Percentiles rank a stretch among this genome's conserved stretches.
These are phyloP conservation scores for Alexandromys fortis DNA, from an alignment of 2,113 vertebrate species.

Conservation along the genomic window DNA sequence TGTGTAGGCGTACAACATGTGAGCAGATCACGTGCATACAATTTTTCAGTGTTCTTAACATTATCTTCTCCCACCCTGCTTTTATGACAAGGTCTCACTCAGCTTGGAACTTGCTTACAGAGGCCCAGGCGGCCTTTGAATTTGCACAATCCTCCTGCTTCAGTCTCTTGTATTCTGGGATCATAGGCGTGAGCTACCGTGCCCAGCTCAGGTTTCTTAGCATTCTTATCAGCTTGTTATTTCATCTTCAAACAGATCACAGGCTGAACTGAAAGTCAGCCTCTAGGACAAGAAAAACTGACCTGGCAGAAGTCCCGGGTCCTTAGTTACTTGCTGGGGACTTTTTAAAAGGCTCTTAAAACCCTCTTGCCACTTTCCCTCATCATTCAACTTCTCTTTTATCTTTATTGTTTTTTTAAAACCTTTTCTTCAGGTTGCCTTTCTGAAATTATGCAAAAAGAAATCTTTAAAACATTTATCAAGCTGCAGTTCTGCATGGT, in stretches of 20 bases:
- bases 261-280: conserved; percentile 14
- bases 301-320: background rate
- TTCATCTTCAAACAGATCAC: conserved; percentile 49
- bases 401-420: background rate
- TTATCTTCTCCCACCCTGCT: background rate
- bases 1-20: background rate
- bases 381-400: background rate
- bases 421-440: conserved; percentile 1
- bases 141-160: background rate
- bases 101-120: background rate
- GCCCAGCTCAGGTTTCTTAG: conserved; percentile 9
- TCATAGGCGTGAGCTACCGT: background rate
- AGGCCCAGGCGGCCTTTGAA: background rate
- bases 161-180: background rate
- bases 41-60: background rate
- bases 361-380: background rate
- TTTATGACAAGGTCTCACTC: background rate
- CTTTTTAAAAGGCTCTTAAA: background rate
- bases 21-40: background rate
- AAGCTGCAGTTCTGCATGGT: background rate
- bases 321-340: conserved; percentile 7
- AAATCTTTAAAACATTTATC: background rate
- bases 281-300: conserved; percentile 27
- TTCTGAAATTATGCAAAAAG: conserved; percentile 55
- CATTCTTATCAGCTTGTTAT: conserved; percentile 30